Evolutionary conservation across 2,888 invertebrate species (phyloP), one percentile per base, ranked within the genome.

Genomic region (Sclerodermus sp.): DNA sequence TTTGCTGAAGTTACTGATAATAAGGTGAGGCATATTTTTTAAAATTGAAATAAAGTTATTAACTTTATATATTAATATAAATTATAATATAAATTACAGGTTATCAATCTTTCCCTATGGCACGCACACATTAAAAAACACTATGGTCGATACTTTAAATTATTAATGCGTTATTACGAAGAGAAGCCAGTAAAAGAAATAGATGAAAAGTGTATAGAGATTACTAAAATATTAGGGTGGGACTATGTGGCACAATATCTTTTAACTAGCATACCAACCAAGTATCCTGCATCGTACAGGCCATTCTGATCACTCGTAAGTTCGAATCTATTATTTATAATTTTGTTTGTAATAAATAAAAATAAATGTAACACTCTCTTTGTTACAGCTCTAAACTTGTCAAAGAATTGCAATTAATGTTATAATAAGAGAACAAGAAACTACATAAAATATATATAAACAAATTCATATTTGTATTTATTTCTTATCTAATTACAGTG

Each of bases 61-160:
- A 41, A 47, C 38, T 23, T 18, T 40, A 36, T 38, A n/a, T 40
- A 32, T 37, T 17, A 18, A 8, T 12, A 1, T 41, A 16, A 29
- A 36, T 14, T 12, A n/a, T n/a, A 45, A 42, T 12, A 31, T 41
- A 37, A 23, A 18, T 42, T 30, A 53, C 46, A 89, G 88, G 86
- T 87, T 41, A 82, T 89, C 40, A 85, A 87, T 68, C 90, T 96
- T 73, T 87, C 87, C 12, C 79, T 91, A 36, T 91, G 91, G 87
- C 92, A 96, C 74, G 89, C 91, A 39, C 85, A 88, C 68, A 83
- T 87, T 1, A 82, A 90, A 68, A 82, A 84, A 55, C 91, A 94
- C 47, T 90, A 88, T 79, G 96, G 93, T 0, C 86, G 92, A 55
- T 88, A 90, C 57, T 77, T 90, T 57, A 93, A 92, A 76, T 83